phyloP scores from a whole-genome alignment of 1,140 invertebrate species.

The Drosophila subpulchrella region DNA sequence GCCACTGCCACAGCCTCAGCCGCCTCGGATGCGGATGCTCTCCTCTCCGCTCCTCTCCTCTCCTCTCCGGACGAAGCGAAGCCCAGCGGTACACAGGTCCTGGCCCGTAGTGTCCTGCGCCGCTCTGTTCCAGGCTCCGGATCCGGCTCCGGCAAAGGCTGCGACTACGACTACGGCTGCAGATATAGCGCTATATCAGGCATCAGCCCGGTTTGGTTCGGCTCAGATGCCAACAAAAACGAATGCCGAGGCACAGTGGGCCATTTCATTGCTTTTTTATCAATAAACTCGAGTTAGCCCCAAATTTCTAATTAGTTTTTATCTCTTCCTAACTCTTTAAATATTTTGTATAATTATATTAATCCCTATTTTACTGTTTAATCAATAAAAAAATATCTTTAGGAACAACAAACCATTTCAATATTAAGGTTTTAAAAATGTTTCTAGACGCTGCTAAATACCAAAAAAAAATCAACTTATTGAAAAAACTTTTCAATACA shows the following conservation, averaged over 20 bases:
- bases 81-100: conserved; percentile 59
- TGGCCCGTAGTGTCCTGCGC: conserved; percentile 28
- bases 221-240: not conserved
- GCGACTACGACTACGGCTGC: conserved; percentile 22
- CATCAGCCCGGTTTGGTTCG: not conserved
- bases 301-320: no score
- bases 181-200: conserved; percentile 7
- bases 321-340: no score
- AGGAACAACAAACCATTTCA: no score
- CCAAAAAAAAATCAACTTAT: no score
- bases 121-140: conserved; percentile 40
- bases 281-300: no score
- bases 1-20: not conserved
- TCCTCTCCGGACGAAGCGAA: conserved; percentile 35
- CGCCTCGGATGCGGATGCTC: conserved; percentile 2
- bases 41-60: not conserved
- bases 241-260: conserved; percentile 3
- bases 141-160: conserved; percentile 42
- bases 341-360: no score
- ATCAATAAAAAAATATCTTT: no score
- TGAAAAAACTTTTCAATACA: no score
- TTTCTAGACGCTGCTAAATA: no score
- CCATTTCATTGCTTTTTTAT: not conserved
- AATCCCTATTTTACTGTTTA: no score
- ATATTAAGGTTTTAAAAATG: no score